These are phyloP conservation scores for Pseudopodoces humilis DNA, from an alignment of 2,113 vertebrate genomes.

Conservation along the genomic window DNA sequence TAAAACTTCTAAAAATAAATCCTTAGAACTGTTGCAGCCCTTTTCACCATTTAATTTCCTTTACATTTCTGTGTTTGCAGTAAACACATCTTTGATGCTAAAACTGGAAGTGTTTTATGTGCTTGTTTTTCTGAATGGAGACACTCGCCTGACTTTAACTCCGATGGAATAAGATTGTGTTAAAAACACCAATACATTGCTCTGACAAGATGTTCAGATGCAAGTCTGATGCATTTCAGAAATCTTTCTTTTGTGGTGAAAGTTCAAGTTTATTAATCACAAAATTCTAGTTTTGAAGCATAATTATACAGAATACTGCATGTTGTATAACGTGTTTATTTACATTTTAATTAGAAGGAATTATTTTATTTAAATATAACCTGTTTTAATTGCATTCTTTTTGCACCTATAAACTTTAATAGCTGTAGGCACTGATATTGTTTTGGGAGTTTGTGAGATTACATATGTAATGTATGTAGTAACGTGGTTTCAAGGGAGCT, in stretches of 20 bases:
- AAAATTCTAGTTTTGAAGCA: neutral
- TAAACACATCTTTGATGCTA: conserved; percentile 47
- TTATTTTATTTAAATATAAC: neutral
- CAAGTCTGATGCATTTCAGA: neutral
- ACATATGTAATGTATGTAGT: neutral
- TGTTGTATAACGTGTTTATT: neutral
- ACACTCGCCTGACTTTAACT: conserved; percentile 10
- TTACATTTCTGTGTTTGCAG: neutral
- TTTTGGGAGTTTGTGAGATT: conserved; percentile 14
- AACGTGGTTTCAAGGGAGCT: neutral
- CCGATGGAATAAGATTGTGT: neutral
- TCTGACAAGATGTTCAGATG: neutral
- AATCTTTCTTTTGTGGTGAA: neutral
- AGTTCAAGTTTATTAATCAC: neutral
- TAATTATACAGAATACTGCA: neutral
- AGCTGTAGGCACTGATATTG: neutral
- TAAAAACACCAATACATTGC: neutral
- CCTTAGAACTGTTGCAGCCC: neutral
- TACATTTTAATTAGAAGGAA: neutral
- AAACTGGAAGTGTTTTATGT: conserved; percentile 9
- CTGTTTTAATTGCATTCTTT: conserved; percentile 7
- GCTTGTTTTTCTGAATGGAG: neutral
- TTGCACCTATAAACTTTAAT: conserved; percentile 15
- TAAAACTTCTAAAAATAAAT: conserved; percentile 36
- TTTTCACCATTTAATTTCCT: conserved; percentile 18